Evolutionary conservation across 2,888 invertebrate species (phyloP).

Genomic region (Margaritifera margaritifera): DNA sequence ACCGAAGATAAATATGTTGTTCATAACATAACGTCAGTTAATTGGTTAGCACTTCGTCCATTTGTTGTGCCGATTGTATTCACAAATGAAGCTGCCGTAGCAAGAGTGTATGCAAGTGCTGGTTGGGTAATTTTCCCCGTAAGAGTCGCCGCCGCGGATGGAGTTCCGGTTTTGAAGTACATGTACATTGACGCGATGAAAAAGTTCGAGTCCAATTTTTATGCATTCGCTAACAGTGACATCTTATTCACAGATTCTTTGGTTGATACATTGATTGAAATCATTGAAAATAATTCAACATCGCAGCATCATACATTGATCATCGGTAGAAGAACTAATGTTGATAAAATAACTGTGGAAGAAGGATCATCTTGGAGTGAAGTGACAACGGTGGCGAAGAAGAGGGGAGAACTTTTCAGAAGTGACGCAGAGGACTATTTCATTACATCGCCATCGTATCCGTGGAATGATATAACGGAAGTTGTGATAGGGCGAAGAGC

Average conservation of each 20-base stretch:
- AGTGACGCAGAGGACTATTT: slow-evolving; percentile 47
- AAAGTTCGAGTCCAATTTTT: slow-evolving; percentile 2
- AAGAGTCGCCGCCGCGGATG: background rate
- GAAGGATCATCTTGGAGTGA: slow-evolving; percentile 26
- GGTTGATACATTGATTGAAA: slow-evolving; percentile 3
- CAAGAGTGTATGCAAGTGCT: background rate
- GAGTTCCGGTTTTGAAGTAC: slow-evolving; percentile 3
- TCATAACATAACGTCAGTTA: slow-evolving; percentile 2
- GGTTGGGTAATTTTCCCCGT: slow-evolving; percentile 1
- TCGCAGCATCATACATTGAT: slow-evolving; percentile 14
- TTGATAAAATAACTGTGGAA: slow-evolving; percentile 23
- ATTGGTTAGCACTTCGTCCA: slow-evolving; percentile 3
- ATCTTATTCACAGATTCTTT: slow-evolving; percentile 3
- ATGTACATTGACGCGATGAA: slow-evolving; percentile 6
- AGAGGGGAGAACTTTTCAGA: slow-evolving; percentile 30
- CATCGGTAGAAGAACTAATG: slow-evolving; percentile 37
- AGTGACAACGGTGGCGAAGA: slow-evolving; percentile 16
- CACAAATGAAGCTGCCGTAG: background rate
- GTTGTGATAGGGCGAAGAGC: slow-evolving; percentile 46
- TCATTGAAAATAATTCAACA: background rate
- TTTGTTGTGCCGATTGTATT: slow-evolving; percentile 6
- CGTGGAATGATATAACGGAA: slow-evolving; percentile 41
- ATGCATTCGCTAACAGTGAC: slow-evolving; percentile 7
- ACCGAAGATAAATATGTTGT: background rate
- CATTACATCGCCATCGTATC: slow-evolving; percentile 34